Evolutionary conservation across 2,113 vertebrate genomes (phyloP), one percentile per base, ranked within the genome.

Genomic region (Seriola rivoliana): DNA sequence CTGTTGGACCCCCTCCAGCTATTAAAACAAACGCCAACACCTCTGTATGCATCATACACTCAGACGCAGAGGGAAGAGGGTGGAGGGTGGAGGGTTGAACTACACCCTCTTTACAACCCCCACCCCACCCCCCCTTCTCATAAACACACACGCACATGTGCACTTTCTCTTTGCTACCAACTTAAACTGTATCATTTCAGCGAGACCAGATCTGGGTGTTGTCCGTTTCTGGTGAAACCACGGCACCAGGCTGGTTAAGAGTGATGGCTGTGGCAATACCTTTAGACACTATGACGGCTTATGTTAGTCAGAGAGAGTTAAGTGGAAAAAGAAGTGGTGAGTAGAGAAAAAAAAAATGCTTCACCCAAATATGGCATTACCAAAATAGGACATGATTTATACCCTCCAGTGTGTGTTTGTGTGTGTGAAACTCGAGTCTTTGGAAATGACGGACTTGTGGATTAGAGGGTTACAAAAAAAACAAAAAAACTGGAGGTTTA

Each of bases 101-200:
- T 84, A 40, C 87, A 72, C 82, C 75, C 86, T 78, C 34, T 80
- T 70, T 19, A 48, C 58, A 85, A 80, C 63, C 23, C 71, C 57
- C 80, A 75, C 38, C 25, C 25, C 5, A 62, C 21, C 48, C 34
- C 76, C 58, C 12, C 73, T 64, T 7, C 55, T 44, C 70, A 85
- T 72, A 75, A 85, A 91, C 50, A 70, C 42, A 76, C 46, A 65
- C 14, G 7, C 46, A 75, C 46, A 71, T 38, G 29, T 66, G 63
- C 62, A 48, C 71, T 69, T 71, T 72, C 54, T 58, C 58, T 62
- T 50, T 40, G 19, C 55, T n/a, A 68, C 69, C 77, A 59, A 69
- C 70, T 82, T 58, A n/a, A 78, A 88, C 78, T n/a, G 14, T 92
- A 67, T 92, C 84, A 93, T 93, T 93, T 92, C 57, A 67, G 40